phyloP scores from a whole-genome alignment of 2,113 vertebrate species.

The Galemys pyrenaicus region DNA sequence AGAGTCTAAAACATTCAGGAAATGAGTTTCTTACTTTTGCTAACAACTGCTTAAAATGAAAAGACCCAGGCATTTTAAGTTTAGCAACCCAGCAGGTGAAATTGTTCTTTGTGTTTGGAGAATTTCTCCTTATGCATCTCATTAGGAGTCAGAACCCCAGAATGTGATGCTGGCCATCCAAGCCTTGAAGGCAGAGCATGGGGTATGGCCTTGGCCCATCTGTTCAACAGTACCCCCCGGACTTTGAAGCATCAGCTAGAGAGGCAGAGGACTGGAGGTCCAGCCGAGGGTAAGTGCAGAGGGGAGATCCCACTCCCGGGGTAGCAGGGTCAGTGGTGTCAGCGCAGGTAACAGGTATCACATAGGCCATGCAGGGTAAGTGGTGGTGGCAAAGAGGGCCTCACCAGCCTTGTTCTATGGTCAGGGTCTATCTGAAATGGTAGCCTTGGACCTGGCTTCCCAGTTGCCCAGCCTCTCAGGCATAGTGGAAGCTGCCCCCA shows the following conservation, averaged over 20 bases:
- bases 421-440: background rate
- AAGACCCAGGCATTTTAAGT: background rate
- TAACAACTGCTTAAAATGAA: background rate
- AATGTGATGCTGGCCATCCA: background rate
- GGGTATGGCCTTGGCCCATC: background rate
- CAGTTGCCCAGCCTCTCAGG: background rate
- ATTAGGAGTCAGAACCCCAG: background rate
- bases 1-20: background rate
- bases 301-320: background rate
- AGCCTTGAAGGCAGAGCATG: background rate
- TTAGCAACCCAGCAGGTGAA: background rate
- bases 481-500: too few relatives aligned
- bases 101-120: background rate
- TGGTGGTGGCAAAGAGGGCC: background rate
- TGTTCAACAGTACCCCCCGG: background rate
- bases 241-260: background rate
- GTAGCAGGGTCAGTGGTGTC: background rate
- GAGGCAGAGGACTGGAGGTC: background rate
- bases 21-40: background rate
- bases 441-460: background rate
- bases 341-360: too few relatives aligned
- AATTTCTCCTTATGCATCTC: background rate
- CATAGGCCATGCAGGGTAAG: background rate
- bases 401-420: background rate
- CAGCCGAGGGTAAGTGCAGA: background rate